These are phyloP conservation scores for Tragopan temminckii DNA, from an alignment of 2,797 vertebrate species.

Conservation along the genomic window DNA sequence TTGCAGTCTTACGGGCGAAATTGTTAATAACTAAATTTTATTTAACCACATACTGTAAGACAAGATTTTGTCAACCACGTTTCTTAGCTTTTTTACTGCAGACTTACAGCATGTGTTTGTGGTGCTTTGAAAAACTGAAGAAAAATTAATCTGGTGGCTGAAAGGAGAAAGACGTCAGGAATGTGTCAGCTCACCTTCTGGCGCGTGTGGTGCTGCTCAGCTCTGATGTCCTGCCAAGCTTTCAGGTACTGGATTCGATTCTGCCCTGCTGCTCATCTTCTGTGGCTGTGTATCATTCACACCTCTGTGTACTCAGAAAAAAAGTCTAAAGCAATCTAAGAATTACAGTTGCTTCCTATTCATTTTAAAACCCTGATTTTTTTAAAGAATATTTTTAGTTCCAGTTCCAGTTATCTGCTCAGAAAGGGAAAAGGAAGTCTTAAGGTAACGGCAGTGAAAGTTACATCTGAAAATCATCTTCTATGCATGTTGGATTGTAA, in stretches of 20 bases:
- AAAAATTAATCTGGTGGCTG: not conserved
- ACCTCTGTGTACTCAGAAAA: not conserved
- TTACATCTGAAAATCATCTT: slow-evolving; percentile 28
- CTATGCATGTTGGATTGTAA: slow-evolving; percentile 35
- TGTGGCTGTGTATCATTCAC: not conserved
- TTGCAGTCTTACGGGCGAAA: not conserved
- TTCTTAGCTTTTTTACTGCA: not conserved
- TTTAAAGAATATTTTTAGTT: slow-evolving; percentile 32
- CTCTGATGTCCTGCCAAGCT: slow-evolving; percentile 16
- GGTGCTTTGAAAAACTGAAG: not conserved
- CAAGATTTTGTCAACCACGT: not conserved
- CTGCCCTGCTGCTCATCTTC: not conserved
- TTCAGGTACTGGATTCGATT: slow-evolving; percentile 37
- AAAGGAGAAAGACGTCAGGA: not conserved
- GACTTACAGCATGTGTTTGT: not conserved
- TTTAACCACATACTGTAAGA: rapidly evolving
- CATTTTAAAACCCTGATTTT: slow-evolving; percentile 34
- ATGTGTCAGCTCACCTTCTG: not conserved
- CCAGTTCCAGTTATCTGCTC: slow-evolving; percentile 64
- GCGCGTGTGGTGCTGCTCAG: not conserved
- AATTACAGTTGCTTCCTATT: not conserved
- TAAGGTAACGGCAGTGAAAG: slow-evolving; percentile 76
- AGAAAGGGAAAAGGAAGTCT: slow-evolving; percentile 53
- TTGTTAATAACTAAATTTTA: not conserved
- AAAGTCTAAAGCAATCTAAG: not conserved